A percentile compares a stretch with the other conserved stretches of the same genome.
Evolutionary conservation across 1,140 invertebrate genomes (phyloP).

Genomic region (Sycophila sp.): DNA sequence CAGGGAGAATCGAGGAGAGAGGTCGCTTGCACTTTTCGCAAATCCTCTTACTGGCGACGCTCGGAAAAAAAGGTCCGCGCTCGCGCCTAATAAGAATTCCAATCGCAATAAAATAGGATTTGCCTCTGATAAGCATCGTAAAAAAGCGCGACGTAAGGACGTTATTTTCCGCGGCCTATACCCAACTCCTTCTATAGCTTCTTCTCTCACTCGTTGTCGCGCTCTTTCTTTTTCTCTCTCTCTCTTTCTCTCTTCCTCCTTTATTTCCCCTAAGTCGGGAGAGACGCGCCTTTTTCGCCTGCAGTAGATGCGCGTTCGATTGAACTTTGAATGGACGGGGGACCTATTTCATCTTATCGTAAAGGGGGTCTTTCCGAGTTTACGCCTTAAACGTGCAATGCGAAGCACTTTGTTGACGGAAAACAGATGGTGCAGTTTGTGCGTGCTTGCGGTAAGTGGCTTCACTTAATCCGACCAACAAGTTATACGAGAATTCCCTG

Average conservation of each 20-base stretch:
- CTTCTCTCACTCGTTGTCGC: neutral
- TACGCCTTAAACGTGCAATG: constrained; percentile 34
- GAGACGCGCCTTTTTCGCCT: neutral
- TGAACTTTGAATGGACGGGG: neutral
- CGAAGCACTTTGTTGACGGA: constrained; percentile 31
- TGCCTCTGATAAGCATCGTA: constrained; percentile 61
- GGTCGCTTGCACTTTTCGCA: constrained; percentile 20
- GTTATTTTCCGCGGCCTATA: constrained; percentile 45
- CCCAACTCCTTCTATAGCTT: too few relatives aligned
- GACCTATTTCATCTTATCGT: too few relatives aligned
- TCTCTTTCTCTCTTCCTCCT: neutral
- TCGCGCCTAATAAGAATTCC: constrained; percentile 59
- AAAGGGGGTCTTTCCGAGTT: too few relatives aligned
- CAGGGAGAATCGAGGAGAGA: neutral
- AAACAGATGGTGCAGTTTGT: constrained; percentile 23
- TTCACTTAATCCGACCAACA: too few relatives aligned
- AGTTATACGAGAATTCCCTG: too few relatives aligned
- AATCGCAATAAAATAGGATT: constrained; percentile 65
- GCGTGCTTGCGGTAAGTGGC: neutral
- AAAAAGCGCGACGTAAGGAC: constrained; percentile 58
- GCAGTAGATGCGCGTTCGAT: neutral
- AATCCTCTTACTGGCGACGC: constrained; percentile 28
- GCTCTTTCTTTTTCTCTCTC: neutral
- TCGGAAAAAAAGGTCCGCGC: constrained; percentile 3
- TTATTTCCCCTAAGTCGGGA: neutral